Evolutionary conservation across 1,140 invertebrate genomes (phyloP).

Genomic region (Chlorops oryzae): DNA sequence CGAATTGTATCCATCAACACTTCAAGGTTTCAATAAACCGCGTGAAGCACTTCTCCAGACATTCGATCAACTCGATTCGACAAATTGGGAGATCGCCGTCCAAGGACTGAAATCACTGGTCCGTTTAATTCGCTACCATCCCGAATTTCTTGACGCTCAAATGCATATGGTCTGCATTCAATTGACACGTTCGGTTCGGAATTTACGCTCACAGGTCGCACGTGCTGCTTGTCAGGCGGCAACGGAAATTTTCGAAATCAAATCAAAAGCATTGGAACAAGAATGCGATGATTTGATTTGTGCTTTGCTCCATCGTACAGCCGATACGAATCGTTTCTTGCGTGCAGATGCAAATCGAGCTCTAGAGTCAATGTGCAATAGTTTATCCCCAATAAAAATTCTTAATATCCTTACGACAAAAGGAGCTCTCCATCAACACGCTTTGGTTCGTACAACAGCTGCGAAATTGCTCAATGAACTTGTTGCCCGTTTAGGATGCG

Average conservation of each 20-base stretch:
- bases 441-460: slow-evolving; percentile 71
- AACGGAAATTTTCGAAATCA: slow-evolving; percentile 66
- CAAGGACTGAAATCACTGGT: slow-evolving; percentile 68
- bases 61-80: slow-evolving; percentile 60
- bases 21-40: slow-evolving; percentile 52
- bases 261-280: slow-evolving; percentile 69
- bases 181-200: slow-evolving; percentile 72
- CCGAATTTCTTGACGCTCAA: slow-evolving; percentile 59
- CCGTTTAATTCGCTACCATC: slow-evolving; percentile 64
- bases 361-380: slow-evolving; percentile 71
- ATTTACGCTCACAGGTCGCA: slow-evolving; percentile 85
- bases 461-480: slow-evolving; percentile 69
- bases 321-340: slow-evolving; percentile 89
- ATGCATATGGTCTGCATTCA: slow-evolving; percentile 60
- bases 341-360: slow-evolving; percentile 79
- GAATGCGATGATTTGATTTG: slow-evolving; percentile 81
- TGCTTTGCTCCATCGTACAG: slow-evolving; percentile 75
- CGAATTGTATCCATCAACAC: slow-evolving; percentile 33
- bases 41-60: slow-evolving; percentile 59
- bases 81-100: slow-evolving; percentile 82
- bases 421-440: slow-evolving; percentile 74
- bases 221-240: slow-evolving; percentile 75
- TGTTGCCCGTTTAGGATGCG: slow-evolving; percentile 65
- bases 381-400: slow-evolving; percentile 55
- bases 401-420: slow-evolving; percentile 50